phyloP scores from a whole-genome alignment of 2,113 vertebrate genomes.

The Perognathus longimembris region DNA sequence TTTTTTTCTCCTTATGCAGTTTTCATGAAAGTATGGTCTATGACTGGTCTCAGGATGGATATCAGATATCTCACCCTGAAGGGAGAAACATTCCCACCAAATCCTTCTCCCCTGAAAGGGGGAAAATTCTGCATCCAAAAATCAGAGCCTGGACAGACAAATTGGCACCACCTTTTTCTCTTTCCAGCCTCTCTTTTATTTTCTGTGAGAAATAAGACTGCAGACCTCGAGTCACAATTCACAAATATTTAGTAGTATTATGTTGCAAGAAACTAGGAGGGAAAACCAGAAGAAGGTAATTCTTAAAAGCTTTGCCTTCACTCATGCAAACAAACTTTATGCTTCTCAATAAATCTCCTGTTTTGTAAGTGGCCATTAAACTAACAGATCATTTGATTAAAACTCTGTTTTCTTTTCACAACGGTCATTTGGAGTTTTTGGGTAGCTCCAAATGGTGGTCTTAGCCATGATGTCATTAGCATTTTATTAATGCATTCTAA shows the following conservation, averaged over 20 bases:
- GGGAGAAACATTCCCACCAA: slow-evolving; percentile 86
- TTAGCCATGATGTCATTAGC: slow-evolving; percentile 86
- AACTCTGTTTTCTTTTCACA: slow-evolving; percentile 86
- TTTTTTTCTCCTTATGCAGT: slow-evolving; percentile 73
- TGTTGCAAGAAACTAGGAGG: slow-evolving; percentile 82
- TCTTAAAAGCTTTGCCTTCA: slow-evolving; percentile 87
- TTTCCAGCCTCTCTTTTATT: slow-evolving; percentile 80
- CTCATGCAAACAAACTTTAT: slow-evolving; percentile 88
- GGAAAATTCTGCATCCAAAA: slow-evolving; percentile 82
- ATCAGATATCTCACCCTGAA: slow-evolving; percentile 88
- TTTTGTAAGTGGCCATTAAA: slow-evolving; percentile 89
- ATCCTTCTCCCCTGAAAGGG: slow-evolving; percentile 80
- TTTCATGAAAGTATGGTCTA: slow-evolving; percentile 87
- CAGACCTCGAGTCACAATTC: slow-evolving; percentile 86
- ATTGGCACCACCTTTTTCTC: slow-evolving; percentile 88
- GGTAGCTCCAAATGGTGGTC: slow-evolving; percentile 83
- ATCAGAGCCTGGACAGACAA: slow-evolving; percentile 89
- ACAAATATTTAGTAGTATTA: slow-evolving; percentile 91
- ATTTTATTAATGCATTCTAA: slow-evolving; percentile 84
- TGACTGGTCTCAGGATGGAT: slow-evolving; percentile 85
- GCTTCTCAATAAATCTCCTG: slow-evolving; percentile 88
- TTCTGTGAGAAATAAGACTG: slow-evolving; percentile 84
- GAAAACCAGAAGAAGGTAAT: slow-evolving; percentile 84
- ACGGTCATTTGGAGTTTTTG: slow-evolving; percentile 85
- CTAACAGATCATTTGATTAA: slow-evolving; percentile 88